Percentiles rank a stretch among this genome's conserved stretches.
Evolutionary conservation across 2,113 vertebrate species (phyloP).

Genomic region (Poecilia latipinna): DNA sequence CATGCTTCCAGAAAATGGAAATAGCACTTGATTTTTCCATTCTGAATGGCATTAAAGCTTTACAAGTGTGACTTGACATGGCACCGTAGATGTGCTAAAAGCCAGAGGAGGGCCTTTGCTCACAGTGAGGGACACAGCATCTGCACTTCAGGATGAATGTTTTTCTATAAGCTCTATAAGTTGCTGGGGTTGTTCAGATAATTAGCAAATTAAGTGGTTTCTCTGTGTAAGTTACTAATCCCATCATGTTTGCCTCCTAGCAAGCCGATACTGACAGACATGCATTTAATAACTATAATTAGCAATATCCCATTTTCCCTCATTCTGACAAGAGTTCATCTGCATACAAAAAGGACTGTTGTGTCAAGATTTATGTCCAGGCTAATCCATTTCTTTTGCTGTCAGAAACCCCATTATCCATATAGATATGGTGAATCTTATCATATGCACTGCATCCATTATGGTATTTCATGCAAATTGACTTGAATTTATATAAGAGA

Average conservation of each 20-base stretch:
- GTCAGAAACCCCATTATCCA: slow-evolving; percentile 51
- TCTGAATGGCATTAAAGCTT: slow-evolving; percentile 50
- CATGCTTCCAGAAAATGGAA: slow-evolving; percentile 53
- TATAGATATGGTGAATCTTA: slow-evolving; percentile 31
- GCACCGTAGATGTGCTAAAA: slow-evolving; percentile 22
- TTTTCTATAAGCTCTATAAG: slow-evolving; percentile 48
- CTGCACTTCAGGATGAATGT: slow-evolving; percentile 15
- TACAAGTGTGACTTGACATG: slow-evolving; percentile 39
- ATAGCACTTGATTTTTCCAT: slow-evolving; percentile 37
- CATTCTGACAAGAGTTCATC: slow-evolving; percentile 59
- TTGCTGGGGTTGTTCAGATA: slow-evolving; percentile 52
- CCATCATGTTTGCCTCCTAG: slow-evolving; percentile 42
- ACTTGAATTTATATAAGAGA: slow-evolving; percentile 28
- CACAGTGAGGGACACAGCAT: slow-evolving; percentile 39
- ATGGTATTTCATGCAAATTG: slow-evolving; percentile 12
- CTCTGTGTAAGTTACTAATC: slow-evolving; percentile 56
- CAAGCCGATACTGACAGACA: slow-evolving; percentile 57
- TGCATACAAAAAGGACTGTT: slow-evolving; percentile 44
- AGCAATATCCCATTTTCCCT: slow-evolving; percentile 52
- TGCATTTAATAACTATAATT: slow-evolving; percentile 70
- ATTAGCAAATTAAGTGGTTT: slow-evolving; percentile 74
- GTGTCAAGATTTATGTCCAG: slow-evolving; percentile 56
- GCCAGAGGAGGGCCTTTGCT: slow-evolving; percentile 42
- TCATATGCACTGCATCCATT: slow-evolving; percentile 24
- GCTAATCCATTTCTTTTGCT: slow-evolving; percentile 45